phyloP scores from a whole-genome alignment of 2,113 vertebrate species.

The Macquaria australasica region DNA sequence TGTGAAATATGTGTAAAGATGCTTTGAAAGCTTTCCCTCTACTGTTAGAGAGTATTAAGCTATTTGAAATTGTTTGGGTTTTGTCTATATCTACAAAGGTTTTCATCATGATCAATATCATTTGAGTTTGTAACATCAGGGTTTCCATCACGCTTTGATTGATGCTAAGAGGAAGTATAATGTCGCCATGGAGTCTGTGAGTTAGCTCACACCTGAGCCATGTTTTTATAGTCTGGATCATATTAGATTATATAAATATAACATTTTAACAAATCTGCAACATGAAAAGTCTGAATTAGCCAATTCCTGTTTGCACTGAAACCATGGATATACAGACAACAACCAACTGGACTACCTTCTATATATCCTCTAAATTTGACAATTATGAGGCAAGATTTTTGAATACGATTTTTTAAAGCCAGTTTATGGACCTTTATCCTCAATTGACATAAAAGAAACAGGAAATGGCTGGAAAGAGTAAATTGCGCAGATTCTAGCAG shows the following conservation, averaged over 20 bases:
- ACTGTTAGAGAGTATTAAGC: neutral
- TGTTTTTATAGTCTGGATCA: neutral
- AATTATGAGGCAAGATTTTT: neutral
- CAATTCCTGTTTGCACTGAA: neutral
- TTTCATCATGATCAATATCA: neutral
- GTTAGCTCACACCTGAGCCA: neutral
- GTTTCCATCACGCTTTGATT: neutral
- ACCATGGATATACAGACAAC: neutral
- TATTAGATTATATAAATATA: neutral
- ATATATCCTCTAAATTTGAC: neutral
- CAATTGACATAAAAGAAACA: neutral
- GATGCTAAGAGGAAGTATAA: neutral
- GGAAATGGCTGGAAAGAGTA: neutral
- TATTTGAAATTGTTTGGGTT: neutral
- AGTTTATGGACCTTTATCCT: neutral
- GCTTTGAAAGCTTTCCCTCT: neutral
- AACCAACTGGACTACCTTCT: neutral
- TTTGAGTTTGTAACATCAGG: neutral
- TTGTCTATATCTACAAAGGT: neutral
- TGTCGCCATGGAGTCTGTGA: too few relatives aligned
- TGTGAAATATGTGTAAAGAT: neutral
- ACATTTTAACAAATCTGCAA: neutral
- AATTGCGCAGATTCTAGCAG: too few relatives aligned
- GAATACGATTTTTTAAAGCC: too few relatives aligned
- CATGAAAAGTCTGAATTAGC: too few relatives aligned